Evolutionary conservation across 2,888 invertebrate genomes (phyloP).

Genomic region (Tridacna gigas): DNA sequence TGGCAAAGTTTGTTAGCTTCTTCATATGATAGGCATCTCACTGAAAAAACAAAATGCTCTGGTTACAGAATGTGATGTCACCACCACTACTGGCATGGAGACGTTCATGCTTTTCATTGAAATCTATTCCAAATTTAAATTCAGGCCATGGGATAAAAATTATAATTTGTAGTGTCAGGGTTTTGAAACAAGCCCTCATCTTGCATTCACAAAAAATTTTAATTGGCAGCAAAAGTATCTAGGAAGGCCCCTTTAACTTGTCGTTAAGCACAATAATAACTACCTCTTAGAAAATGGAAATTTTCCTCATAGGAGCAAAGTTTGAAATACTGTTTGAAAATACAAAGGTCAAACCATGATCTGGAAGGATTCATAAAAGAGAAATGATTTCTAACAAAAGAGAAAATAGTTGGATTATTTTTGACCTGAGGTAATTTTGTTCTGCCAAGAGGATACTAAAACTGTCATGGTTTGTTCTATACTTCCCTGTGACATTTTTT

Average conservation of each 20-base stretch:
- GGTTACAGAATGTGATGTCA: too few species aligned
- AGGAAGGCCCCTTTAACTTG: neutral
- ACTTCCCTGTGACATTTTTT: conserved; percentile 4
- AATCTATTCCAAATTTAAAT: too few species aligned
- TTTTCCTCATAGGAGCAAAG: neutral
- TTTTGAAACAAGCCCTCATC: neutral
- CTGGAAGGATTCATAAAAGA: conserved; percentile 8
- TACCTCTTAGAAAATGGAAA: neutral
- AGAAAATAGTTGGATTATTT: conserved; percentile 20
- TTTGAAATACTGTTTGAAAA: too few species aligned
- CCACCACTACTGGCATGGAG: too few species aligned
- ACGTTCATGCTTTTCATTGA: too few species aligned
- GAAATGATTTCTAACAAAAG: neutral
- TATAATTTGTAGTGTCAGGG: neutral
- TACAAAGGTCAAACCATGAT: neutral
- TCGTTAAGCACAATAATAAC: neutral
- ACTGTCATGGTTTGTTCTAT: neutral
- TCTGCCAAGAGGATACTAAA: neutral
- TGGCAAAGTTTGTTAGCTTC: too few species aligned
- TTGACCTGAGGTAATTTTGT: conserved; percentile 6
- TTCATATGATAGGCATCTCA: too few species aligned
- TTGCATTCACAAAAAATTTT: neutral
- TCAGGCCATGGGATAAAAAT: too few species aligned
- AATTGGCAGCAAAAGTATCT: neutral
- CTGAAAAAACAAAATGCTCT: too few species aligned